Base-by-base conservation (phyloP, 2,113 vertebrate genomes). In the Cercocebus atys region DNA sequence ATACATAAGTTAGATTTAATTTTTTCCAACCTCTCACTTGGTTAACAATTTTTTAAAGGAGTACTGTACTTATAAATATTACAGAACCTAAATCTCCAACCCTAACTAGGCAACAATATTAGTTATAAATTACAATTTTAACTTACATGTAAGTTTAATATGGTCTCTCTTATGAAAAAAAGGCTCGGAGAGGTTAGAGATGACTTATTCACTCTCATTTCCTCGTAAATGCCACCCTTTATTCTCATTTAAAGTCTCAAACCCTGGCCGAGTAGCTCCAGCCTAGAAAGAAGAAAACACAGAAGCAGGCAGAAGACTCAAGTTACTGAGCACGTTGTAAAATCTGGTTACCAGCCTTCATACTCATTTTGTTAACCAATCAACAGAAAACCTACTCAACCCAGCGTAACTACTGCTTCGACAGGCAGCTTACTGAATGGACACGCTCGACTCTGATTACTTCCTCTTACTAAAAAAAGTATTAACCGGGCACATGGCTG, bases 191-290 rank as follows among this genome's bases (percentile, higher is more conserved):
- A 57, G 18, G 35, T 76, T 59, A 79, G 81, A 94, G 97, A 86
- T 76, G 94, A 85, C 27, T 93, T 84, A 85, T 40, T 84, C 94
- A 95, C 78, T 92, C 61, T 97, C 96, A 95, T 90, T 92, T 94
- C 90, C 86, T 89, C 0, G 22, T 68, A 94, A 97, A 75, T 75
- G 84, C 72, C 52, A 97, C 72, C 64, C 70, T 94, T 96, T 96
- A 88, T 45, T 88, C 85, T 32, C 96, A 96, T 79, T 68, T 93
- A 94, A 95, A 91, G 52, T 93, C 78, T 95, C 86, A 86, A 94
- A 82, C 66, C 85, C 83, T 89, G 70, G 78, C 86, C 88, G 72
- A 91, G 76, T 43, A 80, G 73, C 43, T 97, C 82, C 30, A 68
- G 73, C 82, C 96, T 94, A 52, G 45, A 93, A 94, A 91, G 79